Conservation (phyloP, 37 sponge, comb jelly and placozoan genomes). For the Agelas oroides region DNA sequence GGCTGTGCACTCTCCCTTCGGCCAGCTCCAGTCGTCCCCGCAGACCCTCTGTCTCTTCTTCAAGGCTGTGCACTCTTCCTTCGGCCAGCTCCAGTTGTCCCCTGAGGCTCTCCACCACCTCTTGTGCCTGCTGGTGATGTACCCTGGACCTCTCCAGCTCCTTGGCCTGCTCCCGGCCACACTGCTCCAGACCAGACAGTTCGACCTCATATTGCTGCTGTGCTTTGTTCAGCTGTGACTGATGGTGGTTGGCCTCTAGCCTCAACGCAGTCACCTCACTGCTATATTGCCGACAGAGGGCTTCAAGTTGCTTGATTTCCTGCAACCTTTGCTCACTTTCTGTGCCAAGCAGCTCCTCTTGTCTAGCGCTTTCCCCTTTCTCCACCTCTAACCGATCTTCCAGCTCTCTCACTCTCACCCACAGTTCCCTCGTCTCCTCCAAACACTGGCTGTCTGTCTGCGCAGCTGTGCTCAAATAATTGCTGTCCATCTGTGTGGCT, state of each 20-base stretch:
- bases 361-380: background rate
- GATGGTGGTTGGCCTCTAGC: background rate
- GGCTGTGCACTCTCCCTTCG: no score
- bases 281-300: background rate
- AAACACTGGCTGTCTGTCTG: background rate
- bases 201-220: background rate
- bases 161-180: background rate
- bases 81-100: conserved; percentile 5
- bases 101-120: background rate
- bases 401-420: background rate
- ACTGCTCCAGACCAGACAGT: background rate
- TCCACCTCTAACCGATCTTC: background rate
- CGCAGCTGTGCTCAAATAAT: no score
- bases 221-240: background rate
- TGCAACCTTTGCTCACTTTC: background rate
- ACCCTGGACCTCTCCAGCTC: background rate
- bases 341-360: background rate
- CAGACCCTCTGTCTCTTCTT: background rate
- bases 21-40: no score
- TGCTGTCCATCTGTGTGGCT: no score
- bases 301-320: background rate
- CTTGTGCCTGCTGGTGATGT: conserved; percentile 33
- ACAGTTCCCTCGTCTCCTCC: background rate
- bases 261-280: background rate
- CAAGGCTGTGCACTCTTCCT: background rate